phyloP scores from a whole-genome alignment of 2,888 invertebrate species.

The Spisula solida region DNA sequence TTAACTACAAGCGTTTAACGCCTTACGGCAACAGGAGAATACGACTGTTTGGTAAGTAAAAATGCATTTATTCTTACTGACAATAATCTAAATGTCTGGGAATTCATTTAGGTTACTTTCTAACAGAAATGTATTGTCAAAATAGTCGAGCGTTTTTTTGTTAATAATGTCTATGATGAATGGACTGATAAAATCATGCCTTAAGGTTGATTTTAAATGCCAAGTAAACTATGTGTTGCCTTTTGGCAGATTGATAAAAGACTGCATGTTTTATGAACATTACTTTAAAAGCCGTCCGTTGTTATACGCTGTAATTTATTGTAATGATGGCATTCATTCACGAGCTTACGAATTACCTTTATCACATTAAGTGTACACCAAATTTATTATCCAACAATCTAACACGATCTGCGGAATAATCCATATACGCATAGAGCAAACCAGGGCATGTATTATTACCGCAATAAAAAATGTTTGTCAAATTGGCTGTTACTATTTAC shows the following conservation, averaged over 20 bases:
- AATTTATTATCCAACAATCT: too few species aligned
- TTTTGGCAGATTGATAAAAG: not conserved
- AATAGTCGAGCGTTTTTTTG: not conserved
- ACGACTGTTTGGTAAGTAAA: not conserved
- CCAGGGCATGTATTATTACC: too few species aligned
- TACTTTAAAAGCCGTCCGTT: too few species aligned
- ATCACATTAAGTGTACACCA: too few species aligned
- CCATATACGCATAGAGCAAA: too few species aligned
- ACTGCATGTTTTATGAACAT: not conserved
- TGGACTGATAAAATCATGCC: not conserved
- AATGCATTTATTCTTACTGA: not conserved
- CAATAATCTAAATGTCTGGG: not conserved
- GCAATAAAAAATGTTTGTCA: too few species aligned
- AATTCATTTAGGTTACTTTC: not conserved
- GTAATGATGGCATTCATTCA: too few species aligned
- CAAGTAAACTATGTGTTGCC: not conserved
- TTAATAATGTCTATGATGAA: not conserved
- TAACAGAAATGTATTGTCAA: not conserved
- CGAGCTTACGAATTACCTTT: too few species aligned
- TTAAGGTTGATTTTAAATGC: not conserved
- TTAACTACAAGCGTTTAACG: not conserved
- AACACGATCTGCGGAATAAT: too few species aligned
- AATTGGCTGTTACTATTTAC: too few species aligned
- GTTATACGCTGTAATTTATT: too few species aligned
- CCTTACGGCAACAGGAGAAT: not conserved